Base-by-base conservation (phyloP, 2,797 vertebrate species). In the Sebastes melanostomus region DNA sequence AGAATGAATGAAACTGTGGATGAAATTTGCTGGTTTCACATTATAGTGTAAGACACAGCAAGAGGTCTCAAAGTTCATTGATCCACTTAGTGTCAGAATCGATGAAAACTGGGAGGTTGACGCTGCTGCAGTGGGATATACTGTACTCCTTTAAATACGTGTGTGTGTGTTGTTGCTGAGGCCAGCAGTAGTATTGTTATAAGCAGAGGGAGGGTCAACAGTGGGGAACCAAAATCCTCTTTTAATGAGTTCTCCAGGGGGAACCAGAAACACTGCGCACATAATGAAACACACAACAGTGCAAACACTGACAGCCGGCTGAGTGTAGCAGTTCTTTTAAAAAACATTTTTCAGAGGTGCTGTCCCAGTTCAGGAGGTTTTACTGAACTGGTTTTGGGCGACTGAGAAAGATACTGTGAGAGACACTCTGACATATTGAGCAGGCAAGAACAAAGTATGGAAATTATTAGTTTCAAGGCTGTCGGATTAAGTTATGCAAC, bases 221-320 rank as follows among this genome's bases (percentile, higher is more conserved):
- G 82, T 58, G 77, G 86, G 87, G 82, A 91, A 86, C 84, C 82
- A 82, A 92, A 92, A 93, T 93, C 89, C 89, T 81, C 55, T 83
- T 94, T 94, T 95, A 94, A 95, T 94, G 93, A 95, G 92, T 88
- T 93, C 93, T 93, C 90, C 86, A 60, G 89, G 91, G 91, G 91
- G 82, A 89, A 89, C 75, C 75, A 74, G 74, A 85, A 87, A 90
- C 87, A 78, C 71, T n/a, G 80, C 10, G 18, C 66, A 80, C 81
- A 66, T 75, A 82, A 88, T 81, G 82, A 91, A 90, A 90, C 66
- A 54, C 76, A 78, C 77, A 86, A 72, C 71, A 42, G 77, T 73
- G 77, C 59, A 82, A 85, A 75, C 56, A 80, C 59, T 73, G 81
- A 81, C 75, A 75, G 74, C 80, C 56, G 30, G 38, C 60, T 66